A percentile compares a stretch with the other conserved stretches of the same genome.
phyloP scores from a whole-genome alignment of 2,888 invertebrate species.

The Lampropteryx suffumata region DNA sequence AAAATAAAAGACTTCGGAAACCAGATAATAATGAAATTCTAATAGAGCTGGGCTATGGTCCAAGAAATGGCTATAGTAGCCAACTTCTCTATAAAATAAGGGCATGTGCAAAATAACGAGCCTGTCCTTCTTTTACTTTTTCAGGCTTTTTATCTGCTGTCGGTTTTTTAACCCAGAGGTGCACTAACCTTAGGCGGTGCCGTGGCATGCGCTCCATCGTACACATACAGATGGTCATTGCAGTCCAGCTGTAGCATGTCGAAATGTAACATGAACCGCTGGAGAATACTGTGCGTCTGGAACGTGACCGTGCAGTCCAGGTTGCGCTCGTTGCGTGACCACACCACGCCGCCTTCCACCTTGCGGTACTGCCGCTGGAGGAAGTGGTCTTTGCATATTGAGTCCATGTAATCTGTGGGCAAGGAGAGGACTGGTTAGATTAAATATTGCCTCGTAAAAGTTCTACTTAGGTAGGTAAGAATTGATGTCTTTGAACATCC shows the following conservation, averaged over 20 bases:
- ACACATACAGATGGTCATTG: constrained; percentile 96
- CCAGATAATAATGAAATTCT: too few relatives aligned
- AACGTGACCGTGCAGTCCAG: constrained; percentile 96
- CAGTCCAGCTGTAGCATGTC: constrained; percentile 96
- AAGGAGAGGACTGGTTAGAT: constrained; percentile 31
- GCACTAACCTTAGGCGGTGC: constrained; percentile 93
- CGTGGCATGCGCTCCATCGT: constrained; percentile 95
- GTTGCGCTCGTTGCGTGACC: constrained; percentile 95
- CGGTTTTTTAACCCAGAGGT: too few relatives aligned
- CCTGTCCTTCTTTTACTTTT: too few relatives aligned
- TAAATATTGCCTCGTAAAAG: too few relatives aligned
- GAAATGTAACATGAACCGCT: constrained; percentile 96
- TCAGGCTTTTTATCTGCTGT: too few relatives aligned
- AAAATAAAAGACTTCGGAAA: too few relatives aligned
- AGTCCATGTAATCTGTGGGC: constrained; percentile 93
- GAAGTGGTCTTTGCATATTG: constrained; percentile 94
- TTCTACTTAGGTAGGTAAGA: too few relatives aligned
- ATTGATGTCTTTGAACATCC: too few relatives aligned
- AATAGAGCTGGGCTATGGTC: too few relatives aligned
- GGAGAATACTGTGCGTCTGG: constrained; percentile 96
- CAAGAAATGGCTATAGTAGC: too few relatives aligned
- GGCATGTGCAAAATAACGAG: too few relatives aligned
- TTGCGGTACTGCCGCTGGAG: constrained; percentile 94
- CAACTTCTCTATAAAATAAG: too few relatives aligned
- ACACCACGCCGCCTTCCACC: constrained; percentile 94